Percentiles rank a stretch among this genome's conserved stretches.
Conservation (phyloP, 2,797 vertebrate genomes). For the Oryzias sinensis region DNA sequence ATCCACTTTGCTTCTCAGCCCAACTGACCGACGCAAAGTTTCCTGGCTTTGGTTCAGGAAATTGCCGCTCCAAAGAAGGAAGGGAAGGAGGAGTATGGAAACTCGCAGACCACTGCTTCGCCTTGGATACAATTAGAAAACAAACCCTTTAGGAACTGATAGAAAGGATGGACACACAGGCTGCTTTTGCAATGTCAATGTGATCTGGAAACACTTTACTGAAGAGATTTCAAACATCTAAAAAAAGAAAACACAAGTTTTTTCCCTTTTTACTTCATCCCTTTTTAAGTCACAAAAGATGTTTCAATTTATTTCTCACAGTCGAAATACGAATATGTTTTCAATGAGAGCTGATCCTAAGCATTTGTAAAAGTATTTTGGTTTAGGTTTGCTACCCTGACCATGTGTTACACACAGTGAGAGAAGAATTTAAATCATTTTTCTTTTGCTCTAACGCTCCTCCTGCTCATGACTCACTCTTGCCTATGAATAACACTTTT, state of each 20-base stretch:
- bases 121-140: constrained; percentile 94
- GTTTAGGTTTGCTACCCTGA: background rate
- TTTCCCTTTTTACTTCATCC: too few species aligned
- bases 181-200: constrained; percentile 50
- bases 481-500: constrained; percentile 61
- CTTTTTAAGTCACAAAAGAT: too few species aligned
- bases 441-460: constrained; percentile 34
- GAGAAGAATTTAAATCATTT: constrained; percentile 3
- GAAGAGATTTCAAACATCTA: background rate
- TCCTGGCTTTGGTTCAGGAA: constrained; percentile 98
- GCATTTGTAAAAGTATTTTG: too few species aligned
- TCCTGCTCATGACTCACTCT: constrained; percentile 58
- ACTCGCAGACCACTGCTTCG: constrained; percentile 87
- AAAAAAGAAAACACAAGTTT: background rate
- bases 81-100: constrained; percentile 81
- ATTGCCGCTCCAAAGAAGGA: constrained; percentile 83
- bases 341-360: too few species aligned
- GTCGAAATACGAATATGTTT: too few species aligned
- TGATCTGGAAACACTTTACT: constrained; percentile 44
- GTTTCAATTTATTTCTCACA: too few species aligned
- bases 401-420: background rate
- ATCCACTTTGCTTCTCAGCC: constrained; percentile 77
- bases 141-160: constrained; percentile 56
- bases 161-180: constrained; percentile 55
- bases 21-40: constrained; percentile 85